These are phyloP conservation scores for Aleiodes testaceus DNA, from an alignment of 2,888 invertebrate genomes.

Conservation along the genomic window DNA sequence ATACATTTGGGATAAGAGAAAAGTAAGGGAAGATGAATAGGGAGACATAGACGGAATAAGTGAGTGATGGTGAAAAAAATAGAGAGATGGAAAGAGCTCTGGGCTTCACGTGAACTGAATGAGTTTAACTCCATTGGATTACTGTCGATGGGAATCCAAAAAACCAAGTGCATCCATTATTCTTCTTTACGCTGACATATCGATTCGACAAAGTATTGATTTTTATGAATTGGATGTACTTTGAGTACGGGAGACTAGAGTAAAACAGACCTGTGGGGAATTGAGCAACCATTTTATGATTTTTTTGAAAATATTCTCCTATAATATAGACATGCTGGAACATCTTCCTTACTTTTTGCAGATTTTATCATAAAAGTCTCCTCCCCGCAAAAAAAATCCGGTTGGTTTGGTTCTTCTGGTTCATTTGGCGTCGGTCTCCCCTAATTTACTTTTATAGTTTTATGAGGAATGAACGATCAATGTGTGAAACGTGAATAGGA, in stretches of 20 bases:
- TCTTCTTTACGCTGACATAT: constrained; percentile 16
- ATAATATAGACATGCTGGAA: background rate
- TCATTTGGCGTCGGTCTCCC: no score
- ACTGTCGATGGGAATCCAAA: no score
- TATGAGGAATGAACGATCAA: no score
- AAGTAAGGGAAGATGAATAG: background rate
- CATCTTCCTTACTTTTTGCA: background rate
- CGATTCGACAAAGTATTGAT: constrained; percentile 16
- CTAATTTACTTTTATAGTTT: no score
- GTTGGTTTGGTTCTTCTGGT: no score
- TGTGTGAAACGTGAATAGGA: no score
- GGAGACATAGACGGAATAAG: constrained; percentile 19
- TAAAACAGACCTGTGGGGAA: no score
- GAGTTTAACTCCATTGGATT: constrained; percentile 43
- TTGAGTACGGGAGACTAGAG: no score
- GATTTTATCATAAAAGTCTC: no score
- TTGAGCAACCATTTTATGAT: no score
- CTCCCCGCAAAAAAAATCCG: no score
- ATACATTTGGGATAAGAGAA: background rate
- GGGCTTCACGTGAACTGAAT: constrained; percentile 42
- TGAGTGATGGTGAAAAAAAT: constrained; percentile 34
- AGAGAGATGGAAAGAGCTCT: constrained; percentile 32
- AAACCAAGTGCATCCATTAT: constrained; percentile 13
- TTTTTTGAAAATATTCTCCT: background rate
- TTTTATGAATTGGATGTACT: constrained; percentile 14